Percentiles rank a stretch among this genome's conserved stretches.
These are phyloP conservation scores for Lomographa bimaculata DNA, from an alignment of 2,888 invertebrate species.

Conservation along the genomic window DNA sequence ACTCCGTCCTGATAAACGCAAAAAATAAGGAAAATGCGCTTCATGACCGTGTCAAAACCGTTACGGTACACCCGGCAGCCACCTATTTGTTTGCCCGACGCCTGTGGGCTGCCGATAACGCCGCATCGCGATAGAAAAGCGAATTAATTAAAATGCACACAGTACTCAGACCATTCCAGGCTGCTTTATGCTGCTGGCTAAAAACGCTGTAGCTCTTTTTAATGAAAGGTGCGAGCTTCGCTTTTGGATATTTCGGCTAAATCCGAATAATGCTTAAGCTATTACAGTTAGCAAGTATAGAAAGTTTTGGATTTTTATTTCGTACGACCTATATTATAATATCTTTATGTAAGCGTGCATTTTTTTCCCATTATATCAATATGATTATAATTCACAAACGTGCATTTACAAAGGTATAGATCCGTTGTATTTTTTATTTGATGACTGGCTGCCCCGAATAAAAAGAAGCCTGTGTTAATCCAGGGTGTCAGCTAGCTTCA, in stretches of 20 bases:
- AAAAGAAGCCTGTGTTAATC: too few species aligned
- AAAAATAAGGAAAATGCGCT: conserved; percentile 53
- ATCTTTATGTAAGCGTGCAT: too few species aligned
- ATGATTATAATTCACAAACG: too few species aligned
- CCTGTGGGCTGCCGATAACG: conserved; percentile 74
- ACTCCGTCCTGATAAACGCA: too few species aligned
- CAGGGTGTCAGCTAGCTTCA: too few species aligned
- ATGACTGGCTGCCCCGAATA: too few species aligned
- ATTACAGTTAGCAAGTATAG: too few species aligned
- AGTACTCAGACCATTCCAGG: conserved; percentile 74
- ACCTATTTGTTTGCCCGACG: conserved; percentile 76
- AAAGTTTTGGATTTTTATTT: too few species aligned
- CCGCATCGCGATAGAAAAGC: conserved; percentile 79
- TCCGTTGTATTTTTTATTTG: too few species aligned
- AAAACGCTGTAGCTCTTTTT: conserved; percentile 30
- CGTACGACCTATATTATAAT: too few species aligned
- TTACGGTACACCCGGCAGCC: conserved; percentile 44
- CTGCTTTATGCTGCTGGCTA: conserved; percentile 60
- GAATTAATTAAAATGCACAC: conserved; percentile 83
- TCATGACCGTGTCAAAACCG: conserved; percentile 67
- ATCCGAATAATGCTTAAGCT: conserved; percentile 2
- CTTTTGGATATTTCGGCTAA: conserved; percentile 25
- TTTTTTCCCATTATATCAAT: too few species aligned
- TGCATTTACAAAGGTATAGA: too few species aligned
- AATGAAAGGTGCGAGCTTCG: conserved; percentile 43